Conservation (phyloP, 2,888 invertebrate species). For the Drosophila prostipennis region DNA sequence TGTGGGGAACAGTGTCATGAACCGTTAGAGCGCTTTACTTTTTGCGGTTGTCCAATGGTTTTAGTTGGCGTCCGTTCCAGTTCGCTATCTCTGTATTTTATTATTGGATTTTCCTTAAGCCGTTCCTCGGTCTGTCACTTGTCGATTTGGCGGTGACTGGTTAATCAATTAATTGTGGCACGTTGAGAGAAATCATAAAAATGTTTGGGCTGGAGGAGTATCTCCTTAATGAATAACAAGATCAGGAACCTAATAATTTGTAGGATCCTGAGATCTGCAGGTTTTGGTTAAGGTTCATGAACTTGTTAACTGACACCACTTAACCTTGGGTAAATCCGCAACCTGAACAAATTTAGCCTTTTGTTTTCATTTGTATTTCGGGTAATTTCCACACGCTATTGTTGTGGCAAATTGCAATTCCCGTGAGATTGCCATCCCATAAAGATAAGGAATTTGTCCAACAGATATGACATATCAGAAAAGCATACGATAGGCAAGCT, state of each 20-base stretch:
- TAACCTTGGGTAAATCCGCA: background rate
- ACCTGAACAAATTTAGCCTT: constrained; percentile 1
- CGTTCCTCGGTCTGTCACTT: constrained; percentile 26
- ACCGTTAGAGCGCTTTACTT: constrained; percentile 52
- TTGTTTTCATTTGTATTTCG: constrained; percentile 10
- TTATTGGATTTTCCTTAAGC: constrained; percentile 21
- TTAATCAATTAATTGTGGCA: constrained; percentile 47
- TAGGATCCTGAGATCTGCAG: background rate
- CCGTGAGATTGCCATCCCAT: constrained; percentile 19
- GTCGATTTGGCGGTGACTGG: constrained; percentile 13
- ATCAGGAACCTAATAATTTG: background rate
- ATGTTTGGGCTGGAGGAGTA: no score
- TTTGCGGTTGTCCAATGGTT: constrained; percentile 36
- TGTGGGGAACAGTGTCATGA: constrained; percentile 51
- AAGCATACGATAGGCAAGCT: background rate
- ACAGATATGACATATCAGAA: constrained; percentile 29
- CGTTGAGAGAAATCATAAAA: background rate
- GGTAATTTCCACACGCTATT: constrained; percentile 26
- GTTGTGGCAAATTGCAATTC: constrained; percentile 29
- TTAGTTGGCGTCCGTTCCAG: constrained; percentile 12
- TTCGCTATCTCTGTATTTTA: constrained; percentile 7
- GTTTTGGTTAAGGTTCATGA: background rate
- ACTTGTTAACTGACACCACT: background rate
- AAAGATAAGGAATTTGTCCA: constrained; percentile 35
- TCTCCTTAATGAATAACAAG: background rate